These are phyloP conservation scores for Onychomys leucogaster DNA, from an alignment of 2,797 vertebrate genomes.

Conservation along the genomic window DNA sequence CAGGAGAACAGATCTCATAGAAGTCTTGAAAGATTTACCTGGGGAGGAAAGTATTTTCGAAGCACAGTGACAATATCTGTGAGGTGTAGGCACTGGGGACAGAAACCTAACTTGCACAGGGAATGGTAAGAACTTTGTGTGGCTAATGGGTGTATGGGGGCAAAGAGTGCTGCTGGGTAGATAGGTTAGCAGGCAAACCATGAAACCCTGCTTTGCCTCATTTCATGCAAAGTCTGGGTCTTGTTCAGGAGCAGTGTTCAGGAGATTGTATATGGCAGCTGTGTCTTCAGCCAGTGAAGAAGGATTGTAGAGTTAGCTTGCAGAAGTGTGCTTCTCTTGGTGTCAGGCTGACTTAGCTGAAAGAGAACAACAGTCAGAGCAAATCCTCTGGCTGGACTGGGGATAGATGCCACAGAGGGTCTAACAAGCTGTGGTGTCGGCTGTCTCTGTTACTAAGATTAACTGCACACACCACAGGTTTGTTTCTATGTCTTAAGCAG, in stretches of 20 bases:
- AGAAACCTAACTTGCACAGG: background rate
- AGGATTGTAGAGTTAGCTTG: background rate
- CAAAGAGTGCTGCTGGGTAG: background rate
- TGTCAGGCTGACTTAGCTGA: background rate
- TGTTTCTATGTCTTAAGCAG: background rate
- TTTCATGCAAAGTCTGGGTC: background rate
- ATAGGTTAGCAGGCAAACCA: background rate
- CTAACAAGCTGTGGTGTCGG: background rate
- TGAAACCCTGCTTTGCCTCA: background rate
- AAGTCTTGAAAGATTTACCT: background rate
- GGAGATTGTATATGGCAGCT: background rate
- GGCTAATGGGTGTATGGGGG: background rate
- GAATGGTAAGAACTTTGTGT: background rate
- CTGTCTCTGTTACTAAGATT: background rate
- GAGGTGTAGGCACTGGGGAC: background rate
- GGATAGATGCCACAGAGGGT: background rate
- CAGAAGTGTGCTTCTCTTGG: background rate
- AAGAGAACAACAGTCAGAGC: background rate
- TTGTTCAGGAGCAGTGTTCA: background rate
- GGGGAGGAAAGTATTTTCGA: background rate
- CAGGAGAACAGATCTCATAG: background rate
- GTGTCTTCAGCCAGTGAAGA: background rate
- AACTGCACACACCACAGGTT: background rate
- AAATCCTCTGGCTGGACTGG: background rate
- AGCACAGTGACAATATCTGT: background rate